These are phyloP conservation scores for Brachymystax lenok DNA, from an alignment of 2,797 vertebrate genomes.

Conservation along the genomic window DNA sequence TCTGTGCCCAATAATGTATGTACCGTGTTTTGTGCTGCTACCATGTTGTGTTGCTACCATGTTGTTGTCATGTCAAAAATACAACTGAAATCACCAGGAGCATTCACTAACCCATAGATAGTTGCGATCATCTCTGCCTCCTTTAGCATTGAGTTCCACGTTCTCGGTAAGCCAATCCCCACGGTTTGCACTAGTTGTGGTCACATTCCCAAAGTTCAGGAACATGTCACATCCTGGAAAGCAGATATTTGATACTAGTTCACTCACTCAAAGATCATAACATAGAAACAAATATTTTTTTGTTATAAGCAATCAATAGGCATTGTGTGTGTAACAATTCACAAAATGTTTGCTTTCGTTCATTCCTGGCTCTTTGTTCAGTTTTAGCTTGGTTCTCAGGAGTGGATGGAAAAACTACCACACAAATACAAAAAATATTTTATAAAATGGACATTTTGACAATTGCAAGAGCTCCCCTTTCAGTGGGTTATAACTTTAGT, in stretches of 20 bases:
- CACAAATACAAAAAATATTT: too few relatives aligned
- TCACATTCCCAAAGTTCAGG: conserved; percentile 12
- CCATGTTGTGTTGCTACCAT: too few relatives aligned
- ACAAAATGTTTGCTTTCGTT: background rate
- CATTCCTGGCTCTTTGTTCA: too few relatives aligned
- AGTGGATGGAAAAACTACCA: too few relatives aligned
- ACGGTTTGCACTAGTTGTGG: background rate
- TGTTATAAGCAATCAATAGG: background rate
- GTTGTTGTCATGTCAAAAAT: too few relatives aligned
- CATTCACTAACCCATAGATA: conserved; percentile 42
- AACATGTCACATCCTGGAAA: conserved; percentile 62
- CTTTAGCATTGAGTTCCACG: fast-evolving
- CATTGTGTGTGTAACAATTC: background rate
- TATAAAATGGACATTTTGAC: too few relatives aligned
- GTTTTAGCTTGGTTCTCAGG: too few relatives aligned
- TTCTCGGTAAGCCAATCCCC: conserved; percentile 64
- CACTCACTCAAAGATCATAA: background rate
- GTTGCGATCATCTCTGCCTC: conserved; percentile 25
- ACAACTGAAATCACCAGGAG: too few relatives aligned
- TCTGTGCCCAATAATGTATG: too few relatives aligned
- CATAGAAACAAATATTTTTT: background rate
- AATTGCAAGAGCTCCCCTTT: too few relatives aligned
- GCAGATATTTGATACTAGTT: conserved; percentile 25
- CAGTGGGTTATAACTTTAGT: too few relatives aligned
- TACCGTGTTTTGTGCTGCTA: too few relatives aligned